Conservation (phyloP, 2,797 vertebrate genomes). For the Enteromius radiatus region DNA sequence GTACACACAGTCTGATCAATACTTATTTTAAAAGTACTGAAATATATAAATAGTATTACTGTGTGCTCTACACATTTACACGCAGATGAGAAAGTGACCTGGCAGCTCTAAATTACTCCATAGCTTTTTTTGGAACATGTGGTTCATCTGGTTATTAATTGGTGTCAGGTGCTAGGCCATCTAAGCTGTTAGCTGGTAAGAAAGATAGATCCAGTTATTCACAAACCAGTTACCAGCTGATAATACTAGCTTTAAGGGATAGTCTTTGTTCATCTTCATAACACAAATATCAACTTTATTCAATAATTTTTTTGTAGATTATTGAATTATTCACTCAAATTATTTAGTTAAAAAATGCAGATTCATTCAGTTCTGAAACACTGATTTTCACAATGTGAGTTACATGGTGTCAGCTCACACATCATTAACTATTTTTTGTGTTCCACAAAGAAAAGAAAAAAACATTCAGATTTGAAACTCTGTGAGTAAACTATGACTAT, state of each 20-base stretch:
- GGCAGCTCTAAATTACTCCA: neutral
- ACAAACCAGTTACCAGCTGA: neutral
- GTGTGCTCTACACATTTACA: neutral
- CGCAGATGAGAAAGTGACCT: neutral
- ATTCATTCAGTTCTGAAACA: neutral
- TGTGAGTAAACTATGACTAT: neutral
- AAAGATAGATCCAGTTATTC: neutral
- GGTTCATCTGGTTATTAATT: neutral
- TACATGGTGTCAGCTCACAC: neutral
- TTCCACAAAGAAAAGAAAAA: neutral
- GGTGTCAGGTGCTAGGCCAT: neutral
- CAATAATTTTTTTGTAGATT: neutral
- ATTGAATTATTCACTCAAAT: neutral
- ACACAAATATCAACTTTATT: no score
- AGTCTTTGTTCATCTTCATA: neutral
- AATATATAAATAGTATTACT: constrained; percentile 20
- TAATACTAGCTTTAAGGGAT: neutral
- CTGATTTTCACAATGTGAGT: neutral
- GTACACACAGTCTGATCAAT: constrained; percentile 6
- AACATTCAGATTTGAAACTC: neutral
- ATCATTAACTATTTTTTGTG: neutral
- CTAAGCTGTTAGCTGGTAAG: neutral
- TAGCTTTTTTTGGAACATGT: neutral
- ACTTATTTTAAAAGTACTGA: neutral
- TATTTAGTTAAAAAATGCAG: neutral